A percentile compares a stretch with the other conserved stretches of the same genome.
These are phyloP conservation scores for Clunio marinus DNA, from an alignment of 2,888 invertebrate genomes.

Conservation along the genomic window DNA sequence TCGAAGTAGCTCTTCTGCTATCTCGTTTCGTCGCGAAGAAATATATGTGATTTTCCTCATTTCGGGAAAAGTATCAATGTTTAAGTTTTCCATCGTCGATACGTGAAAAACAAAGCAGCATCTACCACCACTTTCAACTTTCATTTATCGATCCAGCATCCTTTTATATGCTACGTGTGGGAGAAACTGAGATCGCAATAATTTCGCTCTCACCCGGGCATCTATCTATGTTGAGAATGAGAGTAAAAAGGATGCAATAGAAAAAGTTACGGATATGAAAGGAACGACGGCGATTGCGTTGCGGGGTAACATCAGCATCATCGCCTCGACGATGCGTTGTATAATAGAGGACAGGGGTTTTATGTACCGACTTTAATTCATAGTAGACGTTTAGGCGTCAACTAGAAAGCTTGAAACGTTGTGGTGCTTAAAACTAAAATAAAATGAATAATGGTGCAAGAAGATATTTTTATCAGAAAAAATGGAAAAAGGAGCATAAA, in stretches of 20 bases:
- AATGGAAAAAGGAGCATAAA: constrained; percentile 39
- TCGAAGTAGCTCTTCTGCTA: neutral
- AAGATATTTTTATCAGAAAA: constrained; percentile 23
- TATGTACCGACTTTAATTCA: constrained; percentile 53
- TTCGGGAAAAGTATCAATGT: neutral
- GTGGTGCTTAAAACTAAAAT: constrained; percentile 42
- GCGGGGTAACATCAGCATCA: constrained; percentile 28
- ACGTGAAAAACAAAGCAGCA: constrained; percentile 27
- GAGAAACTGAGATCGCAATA: constrained; percentile 33
- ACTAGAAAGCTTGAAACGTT: constrained; percentile 54
- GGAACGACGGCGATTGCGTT: constrained; percentile 12
- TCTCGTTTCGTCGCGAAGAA: neutral
- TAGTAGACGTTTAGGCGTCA: constrained; percentile 55
- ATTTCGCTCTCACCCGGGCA: constrained; percentile 27
- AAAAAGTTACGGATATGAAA: neutral
- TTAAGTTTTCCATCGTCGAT: neutral
- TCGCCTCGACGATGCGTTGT: constrained; percentile 39
- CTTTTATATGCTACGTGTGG: constrained; percentile 21
- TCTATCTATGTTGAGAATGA: neutral
- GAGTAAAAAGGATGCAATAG: constrained; percentile 20
- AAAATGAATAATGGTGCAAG: constrained; percentile 40
- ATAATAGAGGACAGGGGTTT: constrained; percentile 48
- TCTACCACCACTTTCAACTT: neutral
- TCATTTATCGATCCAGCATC: constrained; percentile 38
- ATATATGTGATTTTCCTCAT: neutral